Evolutionary conservation across 1,140 invertebrate genomes (phyloP).

Genomic region (Procambarus clarkii): DNA sequence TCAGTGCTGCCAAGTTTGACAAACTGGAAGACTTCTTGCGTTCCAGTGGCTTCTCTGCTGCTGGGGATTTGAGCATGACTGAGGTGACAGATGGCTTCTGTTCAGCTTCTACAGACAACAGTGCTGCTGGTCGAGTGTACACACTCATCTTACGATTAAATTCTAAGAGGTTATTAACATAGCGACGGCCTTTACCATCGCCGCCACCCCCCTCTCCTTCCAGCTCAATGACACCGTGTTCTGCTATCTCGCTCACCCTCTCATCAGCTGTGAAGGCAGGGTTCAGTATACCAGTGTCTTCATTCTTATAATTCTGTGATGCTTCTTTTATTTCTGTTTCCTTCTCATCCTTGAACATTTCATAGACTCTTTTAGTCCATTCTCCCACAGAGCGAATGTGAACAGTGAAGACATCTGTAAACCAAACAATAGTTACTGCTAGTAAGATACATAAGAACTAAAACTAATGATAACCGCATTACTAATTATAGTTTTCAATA

Average conservation of each 20-base stretch:
- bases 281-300: constrained; percentile 41
- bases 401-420: constrained; percentile 90
- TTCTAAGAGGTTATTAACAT: constrained; percentile 62
- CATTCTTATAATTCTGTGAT: neutral
- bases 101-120: constrained; percentile 42
- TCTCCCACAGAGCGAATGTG: constrained; percentile 89
- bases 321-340: neutral
- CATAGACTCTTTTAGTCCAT: constrained; percentile 70
- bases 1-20: constrained; percentile 35
- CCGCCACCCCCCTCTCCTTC: constrained; percentile 17
- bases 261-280: constrained; percentile 37
- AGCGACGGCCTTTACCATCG: constrained; percentile 28
- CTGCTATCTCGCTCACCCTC: neutral
- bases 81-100: constrained; percentile 29
- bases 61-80: neutral
- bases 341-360: constrained; percentile 42
- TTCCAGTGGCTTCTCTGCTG: neutral
- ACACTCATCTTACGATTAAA: constrained; percentile 70
- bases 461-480: no score
- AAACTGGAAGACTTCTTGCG: constrained; percentile 56
- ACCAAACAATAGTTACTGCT: neutral
- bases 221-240: constrained; percentile 36
- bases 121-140: constrained; percentile 33
- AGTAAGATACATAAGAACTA: no score
- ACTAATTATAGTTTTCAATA: no score